Evolutionary conservation across 2,113 vertebrate genomes (phyloP).

Genomic region (Callorhinus ursinus): DNA sequence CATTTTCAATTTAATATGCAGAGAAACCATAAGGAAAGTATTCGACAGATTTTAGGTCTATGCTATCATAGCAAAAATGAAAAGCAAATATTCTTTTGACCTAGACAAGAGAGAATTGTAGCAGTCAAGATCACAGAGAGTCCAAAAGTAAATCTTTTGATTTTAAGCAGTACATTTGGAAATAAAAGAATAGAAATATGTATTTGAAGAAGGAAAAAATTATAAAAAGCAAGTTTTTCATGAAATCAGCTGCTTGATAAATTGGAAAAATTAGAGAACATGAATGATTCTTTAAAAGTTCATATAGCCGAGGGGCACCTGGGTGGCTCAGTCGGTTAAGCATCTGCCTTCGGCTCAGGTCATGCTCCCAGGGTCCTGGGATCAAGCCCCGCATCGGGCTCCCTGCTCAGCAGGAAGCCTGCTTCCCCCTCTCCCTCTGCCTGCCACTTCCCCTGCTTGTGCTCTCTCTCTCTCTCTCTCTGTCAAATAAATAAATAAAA

Average conservation of each 20-base stretch:
- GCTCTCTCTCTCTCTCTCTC: too few relatives aligned
- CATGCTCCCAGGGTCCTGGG: too few relatives aligned
- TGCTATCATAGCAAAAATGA: background rate
- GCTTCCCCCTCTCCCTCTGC: too few relatives aligned
- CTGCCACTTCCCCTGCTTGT: too few relatives aligned
- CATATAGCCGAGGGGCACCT: background rate
- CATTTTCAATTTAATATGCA: conserved; percentile 18
- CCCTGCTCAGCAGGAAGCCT: too few relatives aligned
- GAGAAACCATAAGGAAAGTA: background rate
- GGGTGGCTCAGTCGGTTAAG: too few relatives aligned
- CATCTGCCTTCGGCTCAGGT: too few relatives aligned
- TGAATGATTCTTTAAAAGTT: background rate
- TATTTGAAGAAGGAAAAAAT: conserved; percentile 1
- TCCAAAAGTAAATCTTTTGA: background rate
- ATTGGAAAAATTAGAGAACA: conserved; percentile 23
- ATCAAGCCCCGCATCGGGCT: too few relatives aligned
- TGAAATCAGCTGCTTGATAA: conserved; percentile 10
- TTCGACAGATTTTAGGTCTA: background rate
- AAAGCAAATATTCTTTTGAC: conserved; percentile 32
- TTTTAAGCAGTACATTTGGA: conserved; percentile 23
- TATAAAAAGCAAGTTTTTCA: background rate
- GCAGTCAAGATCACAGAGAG: background rate
- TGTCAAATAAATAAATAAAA: too few relatives aligned
- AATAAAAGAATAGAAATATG: background rate
- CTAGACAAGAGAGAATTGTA: background rate